A percentile compares a stretch with the other conserved stretches of the same genome.
These are phyloP conservation scores for Parelbella ahira DNA, from an alignment of 2,888 invertebrate genomes.

Conservation along the genomic window DNA sequence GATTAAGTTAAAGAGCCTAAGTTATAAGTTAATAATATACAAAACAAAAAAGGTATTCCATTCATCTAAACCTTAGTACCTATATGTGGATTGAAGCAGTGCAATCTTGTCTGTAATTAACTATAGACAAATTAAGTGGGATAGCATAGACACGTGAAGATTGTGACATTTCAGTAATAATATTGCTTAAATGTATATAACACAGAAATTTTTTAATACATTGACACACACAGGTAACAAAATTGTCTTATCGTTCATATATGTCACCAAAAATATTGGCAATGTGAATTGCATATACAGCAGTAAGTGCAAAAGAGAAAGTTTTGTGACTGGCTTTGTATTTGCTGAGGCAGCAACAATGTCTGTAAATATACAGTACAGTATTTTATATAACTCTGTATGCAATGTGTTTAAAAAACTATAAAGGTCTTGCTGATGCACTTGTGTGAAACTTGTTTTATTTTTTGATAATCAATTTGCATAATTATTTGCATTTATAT, in stretches of 20 bases:
- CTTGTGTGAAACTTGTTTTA: not conserved
- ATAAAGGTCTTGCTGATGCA: not conserved
- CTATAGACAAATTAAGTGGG: constrained; percentile 27
- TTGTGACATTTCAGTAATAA: not conserved
- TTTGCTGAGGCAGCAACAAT: constrained; percentile 10
- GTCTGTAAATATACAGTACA: not conserved
- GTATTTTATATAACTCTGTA: constrained; percentile 1
- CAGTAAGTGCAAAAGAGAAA: constrained; percentile 38
- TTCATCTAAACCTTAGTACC: constrained; percentile 26
- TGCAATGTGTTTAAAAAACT: not conserved
- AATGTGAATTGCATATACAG: constrained; percentile 15
- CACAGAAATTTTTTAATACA: not conserved
- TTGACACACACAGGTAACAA: constrained; percentile 4
- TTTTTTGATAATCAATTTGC: not conserved
- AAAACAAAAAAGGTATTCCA: constrained; percentile 5
- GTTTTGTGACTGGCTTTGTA: constrained; percentile 27
- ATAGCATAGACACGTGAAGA: not conserved
- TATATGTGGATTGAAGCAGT: constrained; percentile 38
- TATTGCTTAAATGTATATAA: no score
- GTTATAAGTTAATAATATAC: constrained; percentile 1
- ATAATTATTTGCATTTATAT: no score
- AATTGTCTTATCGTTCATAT: no score
- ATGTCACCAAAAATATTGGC: not conserved
- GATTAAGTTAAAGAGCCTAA: constrained; percentile 28
- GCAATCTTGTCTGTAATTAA: constrained; percentile 34